A percentile compares a stretch with the other conserved stretches of the same genome.
Conservation (phyloP, 2,113 vertebrate species). For the Benitochromis conjunctus region DNA sequence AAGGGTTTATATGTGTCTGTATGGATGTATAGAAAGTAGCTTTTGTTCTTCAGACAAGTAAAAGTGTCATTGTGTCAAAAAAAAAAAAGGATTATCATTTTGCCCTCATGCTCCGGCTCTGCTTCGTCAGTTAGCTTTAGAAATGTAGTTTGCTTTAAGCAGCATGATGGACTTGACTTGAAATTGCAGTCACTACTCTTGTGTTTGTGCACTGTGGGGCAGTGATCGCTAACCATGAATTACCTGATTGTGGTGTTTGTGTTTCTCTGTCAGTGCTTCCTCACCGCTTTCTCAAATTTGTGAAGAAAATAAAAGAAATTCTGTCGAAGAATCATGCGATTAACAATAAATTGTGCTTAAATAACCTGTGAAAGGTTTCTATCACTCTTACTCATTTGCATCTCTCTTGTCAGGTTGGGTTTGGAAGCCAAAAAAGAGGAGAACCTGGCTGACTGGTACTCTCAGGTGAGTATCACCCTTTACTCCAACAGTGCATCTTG, state of each 20-base stretch:
- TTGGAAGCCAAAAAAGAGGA: slow-evolving; percentile 96
- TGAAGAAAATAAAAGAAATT: neutral
- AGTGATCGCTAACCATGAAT: neutral
- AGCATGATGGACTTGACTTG: neutral
- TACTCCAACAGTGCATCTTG: neutral
- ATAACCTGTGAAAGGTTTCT: neutral
- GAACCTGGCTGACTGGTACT: slow-evolving; percentile 95
- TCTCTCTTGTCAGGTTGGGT: slow-evolving; percentile 79
- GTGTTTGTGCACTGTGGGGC: neutral
- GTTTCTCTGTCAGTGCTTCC: neutral
- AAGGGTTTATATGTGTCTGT: neutral
- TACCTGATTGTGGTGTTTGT: neutral
- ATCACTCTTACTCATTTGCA: neutral
- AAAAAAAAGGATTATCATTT: neutral
- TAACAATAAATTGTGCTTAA: neutral
- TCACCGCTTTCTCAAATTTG: neutral
- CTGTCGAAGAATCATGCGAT: accelerated
- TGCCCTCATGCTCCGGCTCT: neutral
- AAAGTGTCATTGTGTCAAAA: neutral
- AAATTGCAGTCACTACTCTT: neutral
- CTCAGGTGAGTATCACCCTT: slow-evolving; percentile 76
- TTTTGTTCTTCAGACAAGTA: slow-evolving; percentile 6
- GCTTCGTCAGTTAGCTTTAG: neutral
- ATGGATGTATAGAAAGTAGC: neutral
- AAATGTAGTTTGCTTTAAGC: neutral